Conservation (phyloP, 2,888 invertebrate genomes). For the Drosophila eohydei region DNA sequence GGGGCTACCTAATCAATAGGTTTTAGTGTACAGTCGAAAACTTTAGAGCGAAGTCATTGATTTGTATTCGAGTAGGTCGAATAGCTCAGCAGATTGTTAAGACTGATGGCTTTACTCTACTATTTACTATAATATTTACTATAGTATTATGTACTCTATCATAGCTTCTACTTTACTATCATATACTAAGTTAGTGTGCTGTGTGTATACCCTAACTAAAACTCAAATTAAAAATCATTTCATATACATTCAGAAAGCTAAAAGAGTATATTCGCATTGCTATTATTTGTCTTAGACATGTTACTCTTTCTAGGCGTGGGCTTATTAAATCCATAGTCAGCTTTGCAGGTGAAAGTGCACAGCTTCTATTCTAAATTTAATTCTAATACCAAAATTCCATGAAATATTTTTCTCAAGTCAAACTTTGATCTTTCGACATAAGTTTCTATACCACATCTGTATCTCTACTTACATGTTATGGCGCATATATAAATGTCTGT, state of each 20-base stretch:
- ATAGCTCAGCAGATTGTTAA: not conserved
- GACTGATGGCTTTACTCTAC: not conserved
- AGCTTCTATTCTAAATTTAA: no score
- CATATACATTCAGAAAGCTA: not conserved
- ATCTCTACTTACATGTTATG: no score
- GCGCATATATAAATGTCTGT: not conserved
- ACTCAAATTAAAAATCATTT: not conserved
- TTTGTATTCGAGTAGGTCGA: not conserved
- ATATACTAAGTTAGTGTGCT: no score
- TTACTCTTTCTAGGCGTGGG: not conserved
- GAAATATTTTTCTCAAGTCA: not conserved
- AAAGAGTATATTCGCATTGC: not conserved
- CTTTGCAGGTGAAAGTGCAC: no score
- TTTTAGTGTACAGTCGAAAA: not conserved
- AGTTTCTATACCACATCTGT: not conserved
- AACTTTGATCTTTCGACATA: not conserved
- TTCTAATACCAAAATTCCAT: no score
- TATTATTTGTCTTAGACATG: not conserved
- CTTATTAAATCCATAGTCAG: not conserved
- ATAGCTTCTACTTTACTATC: no score
- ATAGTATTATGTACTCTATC: no score
- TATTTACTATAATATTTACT: not conserved
- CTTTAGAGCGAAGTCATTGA: not conserved
- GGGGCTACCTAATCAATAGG: constrained; percentile 1
- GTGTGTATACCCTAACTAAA: not conserved